Conservation (phyloP, 2,113 vertebrate species). For the Guaruba guarouba region DNA sequence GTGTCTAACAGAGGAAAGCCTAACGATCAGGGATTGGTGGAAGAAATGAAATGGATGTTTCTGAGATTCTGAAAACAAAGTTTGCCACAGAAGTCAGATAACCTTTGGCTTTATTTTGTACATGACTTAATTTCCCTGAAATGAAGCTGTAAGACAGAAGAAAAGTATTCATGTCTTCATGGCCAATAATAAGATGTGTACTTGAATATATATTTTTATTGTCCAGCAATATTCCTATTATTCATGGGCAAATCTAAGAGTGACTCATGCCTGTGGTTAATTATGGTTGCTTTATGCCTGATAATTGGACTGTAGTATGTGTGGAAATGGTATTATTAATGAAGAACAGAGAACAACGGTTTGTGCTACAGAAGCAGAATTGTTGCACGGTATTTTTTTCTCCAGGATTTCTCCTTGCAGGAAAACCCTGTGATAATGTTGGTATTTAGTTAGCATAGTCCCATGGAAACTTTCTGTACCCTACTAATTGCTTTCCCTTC, state of each 20-base stretch:
- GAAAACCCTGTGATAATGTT: neutral
- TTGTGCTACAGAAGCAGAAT: neutral
- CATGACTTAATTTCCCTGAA: neutral
- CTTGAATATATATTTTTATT: neutral
- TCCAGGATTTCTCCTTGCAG: neutral
- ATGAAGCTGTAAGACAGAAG: neutral
- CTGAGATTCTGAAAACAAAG: neutral
- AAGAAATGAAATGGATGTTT: neutral
- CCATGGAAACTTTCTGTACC: neutral
- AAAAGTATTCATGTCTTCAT: neutral
- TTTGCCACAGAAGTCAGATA: neutral
- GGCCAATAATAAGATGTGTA: neutral
- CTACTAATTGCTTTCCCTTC: neutral
- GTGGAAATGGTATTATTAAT: neutral
- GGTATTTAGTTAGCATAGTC: neutral
- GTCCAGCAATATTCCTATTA: neutral
- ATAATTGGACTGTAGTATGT: neutral
- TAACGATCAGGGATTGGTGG: neutral
- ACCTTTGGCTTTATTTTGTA: neutral
- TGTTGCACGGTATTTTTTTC: neutral
- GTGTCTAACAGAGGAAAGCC: neutral
- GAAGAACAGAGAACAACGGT: neutral
- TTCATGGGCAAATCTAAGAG: neutral
- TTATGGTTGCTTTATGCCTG: neutral
- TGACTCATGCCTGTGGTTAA: neutral